Evolutionary conservation across 2,888 invertebrate genomes (phyloP), one percentile per base, ranked within the genome.

Genomic region (Phaedon cochleariae): DNA sequence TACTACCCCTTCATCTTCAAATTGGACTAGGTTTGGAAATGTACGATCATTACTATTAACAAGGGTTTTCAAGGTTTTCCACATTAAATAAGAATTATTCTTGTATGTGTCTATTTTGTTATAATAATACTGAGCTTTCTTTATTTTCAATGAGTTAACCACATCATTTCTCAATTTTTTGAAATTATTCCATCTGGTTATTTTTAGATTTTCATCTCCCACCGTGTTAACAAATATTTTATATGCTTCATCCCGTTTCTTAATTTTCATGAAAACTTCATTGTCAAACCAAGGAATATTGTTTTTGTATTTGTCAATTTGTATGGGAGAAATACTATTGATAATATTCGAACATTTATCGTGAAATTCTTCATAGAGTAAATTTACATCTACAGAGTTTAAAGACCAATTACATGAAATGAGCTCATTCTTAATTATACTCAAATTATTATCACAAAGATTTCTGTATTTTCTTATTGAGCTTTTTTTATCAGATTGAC

Each of bases 281-380:
- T n/a, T 48, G 12, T 48, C 48, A 48, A 48, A 48, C 48, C 48
- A 48, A 5, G 48, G 48, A 48, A 17, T 48, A 48, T 48, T 18
- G 12, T 48, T 48, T 48, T 48, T 48, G 17, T 10, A 48, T 0
- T 48, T 18, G 7, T 18, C 10, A 5, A 21, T 48, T 48, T 48
- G 48, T 48, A 48, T 18, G 7, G 48, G 48, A 18, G 48, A 48
- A 21, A 20, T 21, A 48, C 48, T 48, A 48, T 48, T 48, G 18
- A 48, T 48, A 48, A 48, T 48, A 48, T 2, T 6, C 7, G 15
- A 48, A 48, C 48, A 48, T 1, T 48, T 21, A 2, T 48, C 18
- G 10, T 12, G 17, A 12, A 46, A 48, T 48, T 48, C 46, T 46
- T 46, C 46, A 15, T 48, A 48, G 12, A 48, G 18, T 20, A 18